Evolutionary conservation across 2,797 vertebrate genomes (phyloP), one percentile per base, ranked within the genome.

Genomic region (Leucoraja ocellata): DNA sequence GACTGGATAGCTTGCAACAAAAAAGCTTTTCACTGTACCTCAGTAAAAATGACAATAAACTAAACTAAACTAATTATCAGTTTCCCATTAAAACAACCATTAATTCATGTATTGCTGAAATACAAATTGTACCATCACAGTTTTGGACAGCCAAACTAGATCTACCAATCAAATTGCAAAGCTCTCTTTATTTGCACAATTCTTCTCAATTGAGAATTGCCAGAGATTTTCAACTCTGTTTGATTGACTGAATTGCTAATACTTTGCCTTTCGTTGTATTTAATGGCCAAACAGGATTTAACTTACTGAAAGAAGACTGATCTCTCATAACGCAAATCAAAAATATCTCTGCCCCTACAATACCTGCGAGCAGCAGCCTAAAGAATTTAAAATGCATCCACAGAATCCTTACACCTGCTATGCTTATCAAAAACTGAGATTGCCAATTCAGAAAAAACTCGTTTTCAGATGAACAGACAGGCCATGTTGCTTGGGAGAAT

Each of bases 391-490:
- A 65, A n/a, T 36, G 61, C 61, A 65, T 68, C 16, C n/a, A 88
- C 36, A 32, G 61, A 65, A 88, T 36, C 61, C 61, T 36, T n/a
- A 14, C 61, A 68, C 84, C 84, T 88, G 84, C 84, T 88, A n/a
- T 88, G 84, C n/a, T 88, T 68, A 88, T 88, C 84, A 65, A 65
- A 39, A 88, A 88, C 28, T 68, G 23, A 86, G 58, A 18, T 63
- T 86, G 61, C 13, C 83, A 32, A 32, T 68, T 88, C 1, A 32
- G 61, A 39, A 16, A 88, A 88, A 65, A 88, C 32, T 28, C 18
- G 28, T 65, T 65, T 86, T 10, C 7, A 86, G 61, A n/a, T 86
- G 83, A 65, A n/a, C 32, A 21, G 65, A 68, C 25, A 63, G 23
- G 18, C 23, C n/a, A 16, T 32, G 28, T 86, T 32, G 83, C 13